Conservation (phyloP, 1,140 invertebrate genomes). For the Prorops nasuta region DNA sequence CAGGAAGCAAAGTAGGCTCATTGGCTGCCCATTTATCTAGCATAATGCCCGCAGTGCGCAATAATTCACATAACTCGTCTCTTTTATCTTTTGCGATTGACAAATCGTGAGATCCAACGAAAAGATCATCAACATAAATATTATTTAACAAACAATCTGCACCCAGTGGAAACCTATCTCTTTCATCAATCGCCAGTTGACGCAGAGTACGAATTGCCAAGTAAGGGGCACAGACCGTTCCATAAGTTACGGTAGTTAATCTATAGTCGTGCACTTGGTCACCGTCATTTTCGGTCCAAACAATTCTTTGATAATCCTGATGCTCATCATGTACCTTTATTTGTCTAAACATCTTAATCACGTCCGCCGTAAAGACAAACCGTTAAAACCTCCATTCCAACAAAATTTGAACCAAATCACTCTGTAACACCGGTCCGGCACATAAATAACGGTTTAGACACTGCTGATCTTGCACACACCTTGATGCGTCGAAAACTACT, state of each 20-base stretch:
- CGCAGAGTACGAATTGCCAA: neutral
- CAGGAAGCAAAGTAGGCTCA: neutral
- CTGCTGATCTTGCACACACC: neutral
- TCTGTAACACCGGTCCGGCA: neutral
- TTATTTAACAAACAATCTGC: neutral
- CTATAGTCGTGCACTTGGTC: neutral
- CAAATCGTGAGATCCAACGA: neutral
- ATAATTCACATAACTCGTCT: neutral
- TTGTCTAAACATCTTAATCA: constrained; percentile 5
- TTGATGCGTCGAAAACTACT: neutral
- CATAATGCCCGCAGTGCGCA: neutral
- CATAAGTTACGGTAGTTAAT: neutral
- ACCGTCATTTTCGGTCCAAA: neutral
- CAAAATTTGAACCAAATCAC: neutral
- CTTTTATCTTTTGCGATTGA: neutral
- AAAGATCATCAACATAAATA: neutral
- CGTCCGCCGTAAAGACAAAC: neutral
- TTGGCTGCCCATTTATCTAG: constrained; percentile 3
- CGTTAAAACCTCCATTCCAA: neutral
- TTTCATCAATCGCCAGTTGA: neutral
- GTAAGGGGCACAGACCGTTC: neutral
- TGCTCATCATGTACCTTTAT: neutral
- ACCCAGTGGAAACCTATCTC: neutral
- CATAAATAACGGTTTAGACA: neutral
- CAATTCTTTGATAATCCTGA: neutral